Evolutionary conservation across 2,888 invertebrate species (phyloP).

Genomic region (Euzetes globulus): DNA sequence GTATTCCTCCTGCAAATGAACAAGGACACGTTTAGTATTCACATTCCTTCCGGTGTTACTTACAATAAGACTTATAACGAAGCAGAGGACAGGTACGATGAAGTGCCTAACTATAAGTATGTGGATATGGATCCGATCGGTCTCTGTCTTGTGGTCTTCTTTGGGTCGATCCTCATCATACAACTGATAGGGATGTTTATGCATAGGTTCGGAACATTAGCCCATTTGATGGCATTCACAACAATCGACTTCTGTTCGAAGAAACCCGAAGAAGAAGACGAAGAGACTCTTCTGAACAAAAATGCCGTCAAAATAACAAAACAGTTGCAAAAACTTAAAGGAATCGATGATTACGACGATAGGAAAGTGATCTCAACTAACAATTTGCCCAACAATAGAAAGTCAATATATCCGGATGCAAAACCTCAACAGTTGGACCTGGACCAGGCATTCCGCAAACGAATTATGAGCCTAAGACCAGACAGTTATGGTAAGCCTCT

Average conservation of each 20-base stretch:
- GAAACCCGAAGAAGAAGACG: neutral
- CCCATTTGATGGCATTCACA: conserved; percentile 74
- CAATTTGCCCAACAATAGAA: conserved; percentile 15
- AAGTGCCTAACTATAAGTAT: neutral
- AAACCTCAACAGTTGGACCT: neutral
- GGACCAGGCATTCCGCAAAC: conserved; percentile 5
- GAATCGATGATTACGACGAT: neutral
- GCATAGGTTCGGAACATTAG: conserved; percentile 93
- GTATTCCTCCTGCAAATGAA: conserved; percentile 96
- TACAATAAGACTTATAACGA: conserved; percentile 6
- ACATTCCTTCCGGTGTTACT: neutral
- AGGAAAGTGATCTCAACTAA: neutral
- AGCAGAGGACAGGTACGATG: neutral
- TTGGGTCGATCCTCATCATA: conserved; percentile 86
- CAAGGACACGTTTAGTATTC: conserved; percentile 52
- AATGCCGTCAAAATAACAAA: conserved; percentile 11
- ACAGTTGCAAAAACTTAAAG: conserved; percentile 16
- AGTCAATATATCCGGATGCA: neutral
- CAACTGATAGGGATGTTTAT: conserved; percentile 97
- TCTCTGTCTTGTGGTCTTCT: conserved; percentile 93
- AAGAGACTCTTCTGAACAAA: neutral
- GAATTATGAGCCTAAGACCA: neutral
- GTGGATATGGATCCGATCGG: conserved; percentile 49
- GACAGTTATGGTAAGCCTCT: neutral
- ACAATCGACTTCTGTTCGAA: neutral